Evolutionary conservation across 2,888 invertebrate species (phyloP), one percentile per base, ranked within the genome.

Genomic region (Osedax fenrisi): DNA sequence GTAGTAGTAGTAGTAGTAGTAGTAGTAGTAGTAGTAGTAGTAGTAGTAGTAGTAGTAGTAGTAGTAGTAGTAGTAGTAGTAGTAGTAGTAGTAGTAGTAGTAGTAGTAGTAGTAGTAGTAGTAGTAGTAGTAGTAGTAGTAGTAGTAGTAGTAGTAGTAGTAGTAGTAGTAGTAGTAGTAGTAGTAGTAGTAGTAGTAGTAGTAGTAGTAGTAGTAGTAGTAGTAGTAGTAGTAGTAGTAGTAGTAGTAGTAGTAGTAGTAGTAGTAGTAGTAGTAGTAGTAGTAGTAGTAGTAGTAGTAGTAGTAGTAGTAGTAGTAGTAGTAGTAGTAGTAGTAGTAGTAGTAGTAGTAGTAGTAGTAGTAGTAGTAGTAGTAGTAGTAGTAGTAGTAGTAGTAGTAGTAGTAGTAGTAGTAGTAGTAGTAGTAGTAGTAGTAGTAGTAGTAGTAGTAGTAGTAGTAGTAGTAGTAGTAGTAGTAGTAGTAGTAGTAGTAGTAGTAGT

Each of bases 271-370:
- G 56, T 56, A 0, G 56, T 56, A 56, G 56, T 0, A 56, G 56
- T 0, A 56, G 0, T 0, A 56, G 56, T 0, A 0, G 56, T 0
- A 56, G 56, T 56, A 0, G 56, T 56, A 56, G 56, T 56, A 0
- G 56, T 56, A 56, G 56, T 56, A 56, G 56, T 56, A 56, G 56
- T 56, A 56, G 56, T 56, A 56, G 56, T 56, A 56, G 56, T 56
- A 56, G 56, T 56, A 56, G 56, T 56, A 56, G 56, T 56, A 56
- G 56, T 56, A 56, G 56, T 56, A 56, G 56, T 56, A 56, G 56
- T 56, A 56, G 56, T 56, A 56, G 56, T 56, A 56, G 56, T 56
- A 56, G 56, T 56, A 56, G 56, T 56, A 56, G 56, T n/a, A 56
- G 56, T 56, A 56, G 56, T 56, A 56, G 56, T 56, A 56, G 56